Base-by-base conservation (phyloP, 1,140 invertebrate genomes). In the Batillaria attramentaria region DNA sequence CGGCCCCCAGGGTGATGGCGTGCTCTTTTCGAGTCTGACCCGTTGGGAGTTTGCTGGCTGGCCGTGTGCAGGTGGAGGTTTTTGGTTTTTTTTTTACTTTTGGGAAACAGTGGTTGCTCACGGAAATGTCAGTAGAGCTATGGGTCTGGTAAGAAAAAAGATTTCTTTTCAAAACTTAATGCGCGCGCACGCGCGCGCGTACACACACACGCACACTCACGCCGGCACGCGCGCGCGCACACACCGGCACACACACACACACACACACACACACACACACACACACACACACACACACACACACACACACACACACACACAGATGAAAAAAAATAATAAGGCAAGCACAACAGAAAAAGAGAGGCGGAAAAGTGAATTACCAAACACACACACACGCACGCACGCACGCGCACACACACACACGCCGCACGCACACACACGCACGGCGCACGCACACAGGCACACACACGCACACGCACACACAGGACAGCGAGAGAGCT, bases 401-500 rank as follows among this genome's bases (percentile, higher is more conserved):
- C 24, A 50, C 46, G 46, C 24, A 50, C 46, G 46, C 46, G 46
- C 46, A 13, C 10, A 50, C 46, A 50, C 24, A 50, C 46, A 50
- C 46, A 24, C 10, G 46, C 10, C 10, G 24, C 10, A 62, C 8
- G n/a, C 57, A 3, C 3, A 3, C 57, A n/a, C n/a, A n/a, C n/a
- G n/a, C n/a, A n/a, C n/a, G n/a, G n/a, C n/a, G n/a, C n/a, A n/a
- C n/a, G n/a, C n/a, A n/a, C n/a, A n/a, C n/a, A n/a, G n/a, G n/a
- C 57, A 3, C 57, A n/a, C 57, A 62, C 57, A n/a, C 57, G 33
- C 57, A 62, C 57, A 62, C 57, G 33, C 57, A 62, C 57, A 62
- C 57, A 62, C 57, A 62, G 46, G 10, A 50, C 46, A 50, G 10
- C 10, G 10, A 50, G 10, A 24, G 10, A 50, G 10, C 10, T 24